phyloP scores from a whole-genome alignment of 2,888 invertebrate species.

The Cabera pusaria region DNA sequence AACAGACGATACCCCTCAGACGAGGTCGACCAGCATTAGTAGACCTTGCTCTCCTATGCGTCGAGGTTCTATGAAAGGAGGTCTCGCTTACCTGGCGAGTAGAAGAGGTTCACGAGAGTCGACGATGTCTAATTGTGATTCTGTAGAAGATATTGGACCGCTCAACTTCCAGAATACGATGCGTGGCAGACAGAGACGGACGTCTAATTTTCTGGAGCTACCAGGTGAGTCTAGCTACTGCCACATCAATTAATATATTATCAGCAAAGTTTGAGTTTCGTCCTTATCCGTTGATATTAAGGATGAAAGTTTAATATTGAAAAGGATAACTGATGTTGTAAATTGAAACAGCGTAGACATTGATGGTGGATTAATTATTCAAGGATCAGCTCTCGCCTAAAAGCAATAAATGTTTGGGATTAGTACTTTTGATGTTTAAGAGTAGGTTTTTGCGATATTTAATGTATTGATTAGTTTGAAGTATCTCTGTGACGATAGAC shows the following conservation, averaged over 20 bases:
- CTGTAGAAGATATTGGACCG: slow-evolving; percentile 90
- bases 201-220: slow-evolving; percentile 93
- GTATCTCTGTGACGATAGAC: too few relatives aligned
- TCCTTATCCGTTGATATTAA: neutral
- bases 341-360: slow-evolving; percentile 16
- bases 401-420: slow-evolving; percentile 5
- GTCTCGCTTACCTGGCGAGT: slow-evolving; percentile 92
- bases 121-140: slow-evolving; percentile 86
- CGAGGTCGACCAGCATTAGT: slow-evolving; percentile 84
- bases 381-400: slow-evolving; percentile 8
- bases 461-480: too few relatives aligned
- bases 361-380: slow-evolving; percentile 26
- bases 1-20: slow-evolving; percentile 83
- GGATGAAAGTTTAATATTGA: slow-evolving; percentile 1
- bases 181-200: slow-evolving; percentile 90
- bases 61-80: slow-evolving; percentile 87
- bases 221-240: slow-evolving; percentile 85
- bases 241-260: slow-evolving; percentile 9
- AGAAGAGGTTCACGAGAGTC: slow-evolving; percentile 92
- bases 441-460: too few relatives aligned
- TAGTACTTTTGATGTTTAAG: too few relatives aligned
- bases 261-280: slow-evolving; percentile 11
- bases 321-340: slow-evolving; percentile 7
- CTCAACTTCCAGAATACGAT: slow-evolving; percentile 91
- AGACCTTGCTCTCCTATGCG: slow-evolving; percentile 86